Evolutionary conservation across 2,888 invertebrate genomes (phyloP).

Genomic region (Epinotia nisella): DNA sequence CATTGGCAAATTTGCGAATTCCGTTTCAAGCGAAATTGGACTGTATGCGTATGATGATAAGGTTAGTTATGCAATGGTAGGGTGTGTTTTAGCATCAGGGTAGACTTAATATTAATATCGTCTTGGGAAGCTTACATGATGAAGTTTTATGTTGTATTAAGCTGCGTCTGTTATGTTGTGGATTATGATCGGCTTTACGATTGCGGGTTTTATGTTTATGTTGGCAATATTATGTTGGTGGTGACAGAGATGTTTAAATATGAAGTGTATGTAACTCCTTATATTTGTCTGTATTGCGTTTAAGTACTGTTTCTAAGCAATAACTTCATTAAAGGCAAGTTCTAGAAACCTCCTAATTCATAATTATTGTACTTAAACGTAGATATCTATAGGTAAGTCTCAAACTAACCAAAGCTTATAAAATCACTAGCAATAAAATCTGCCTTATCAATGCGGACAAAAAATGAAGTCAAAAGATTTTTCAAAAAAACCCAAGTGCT

Average conservation of each 20-base stretch:
- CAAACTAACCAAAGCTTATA: too few species aligned
- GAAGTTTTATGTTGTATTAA: slow-evolving; percentile 49
- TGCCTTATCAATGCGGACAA: too few species aligned
- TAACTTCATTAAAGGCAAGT: too few species aligned
- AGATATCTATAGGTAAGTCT: too few species aligned
- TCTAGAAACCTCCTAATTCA: too few species aligned
- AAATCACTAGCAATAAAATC: too few species aligned
- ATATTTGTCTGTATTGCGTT: too few species aligned
- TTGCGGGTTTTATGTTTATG: slow-evolving; percentile 40
- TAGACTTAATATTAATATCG: slow-evolving; percentile 52
- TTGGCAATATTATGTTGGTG: background rate
- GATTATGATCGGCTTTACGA: slow-evolving; percentile 45
- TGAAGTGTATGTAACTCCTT: too few species aligned
- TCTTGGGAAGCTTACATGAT: slow-evolving; percentile 51
- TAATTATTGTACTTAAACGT: too few species aligned
- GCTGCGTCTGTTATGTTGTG: slow-evolving; percentile 38
- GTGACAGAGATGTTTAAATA: background rate
- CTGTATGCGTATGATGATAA: background rate
- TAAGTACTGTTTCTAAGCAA: too few species aligned
- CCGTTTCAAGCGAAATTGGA: background rate
- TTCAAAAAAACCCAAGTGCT: too few species aligned
- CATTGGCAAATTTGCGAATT: background rate
- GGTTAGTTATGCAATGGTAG: background rate
- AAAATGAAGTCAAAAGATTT: too few species aligned
- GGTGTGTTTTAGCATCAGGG: slow-evolving; percentile 20